Evolutionary conservation across 2,888 invertebrate species (phyloP), one percentile per base, ranked within the genome.

Genomic region (Halictus ligatus): DNA sequence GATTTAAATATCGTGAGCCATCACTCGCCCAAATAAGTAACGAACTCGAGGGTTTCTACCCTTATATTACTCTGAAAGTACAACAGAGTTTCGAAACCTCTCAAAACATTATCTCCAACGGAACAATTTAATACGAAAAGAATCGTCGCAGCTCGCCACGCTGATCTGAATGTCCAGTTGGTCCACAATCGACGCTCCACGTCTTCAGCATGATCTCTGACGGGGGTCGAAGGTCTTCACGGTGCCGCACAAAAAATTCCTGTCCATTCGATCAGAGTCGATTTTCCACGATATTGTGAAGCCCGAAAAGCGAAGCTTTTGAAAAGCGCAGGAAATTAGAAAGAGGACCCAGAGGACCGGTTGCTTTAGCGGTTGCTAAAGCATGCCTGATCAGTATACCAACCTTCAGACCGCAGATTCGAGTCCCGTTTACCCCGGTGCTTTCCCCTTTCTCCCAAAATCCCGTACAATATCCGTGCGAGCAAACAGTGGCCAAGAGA

Each of bases 241-340:
- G 21, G 21, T 54, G 21, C 1, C 54, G 8, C 10, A 29, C 29
- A 64, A 64, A 64, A 29, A 15, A 15, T 75, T 40, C 7, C 13
- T 54, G 21, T 21, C 54, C 54, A 13, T 13, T 40, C 60, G 15
- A 64, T 13, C 60, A 7, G 15, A 29, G 60, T 64, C 25, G 60
- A 64, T 15, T 29, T 64, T 60, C 25, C 60, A 21, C 60, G 60
- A 29, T 60, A 60, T 60, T 64, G 60, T 15, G 25, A 15, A 29
- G 29, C 60, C 60, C 29, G 29, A 64, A 15, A 35, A 4, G 29
- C 15, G 25, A 1, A 25, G 29, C 60, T 64, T 64, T 64, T 64
- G 60, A 7, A 64, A 64, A 29, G 60, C 60, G 15, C 25, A 64
- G 60, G 60, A 64, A 64, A 64, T 64, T 64, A 64, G 25, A 64